phyloP scores from a whole-genome alignment of 2,888 invertebrate species.

The Calliopum simillimum region DNA sequence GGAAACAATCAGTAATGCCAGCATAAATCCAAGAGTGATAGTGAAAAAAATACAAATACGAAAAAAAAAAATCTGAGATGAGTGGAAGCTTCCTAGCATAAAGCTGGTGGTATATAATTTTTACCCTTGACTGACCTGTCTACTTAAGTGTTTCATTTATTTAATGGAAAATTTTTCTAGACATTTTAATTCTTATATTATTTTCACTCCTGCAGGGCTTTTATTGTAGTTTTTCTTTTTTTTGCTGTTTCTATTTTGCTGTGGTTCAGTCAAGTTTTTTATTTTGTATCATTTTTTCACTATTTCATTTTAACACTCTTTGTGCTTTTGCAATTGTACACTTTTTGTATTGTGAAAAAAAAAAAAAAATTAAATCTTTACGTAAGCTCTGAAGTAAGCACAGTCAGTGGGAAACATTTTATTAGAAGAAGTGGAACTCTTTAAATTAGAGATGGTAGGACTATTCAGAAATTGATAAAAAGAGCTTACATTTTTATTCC shows the following conservation, averaged over 20 bases:
- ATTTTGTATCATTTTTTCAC: background rate
- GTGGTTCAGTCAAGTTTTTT: background rate
- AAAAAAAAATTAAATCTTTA: conserved; percentile 8
- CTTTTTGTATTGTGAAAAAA: conserved; percentile 20
- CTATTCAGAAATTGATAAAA: no score
- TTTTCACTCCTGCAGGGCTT: background rate
- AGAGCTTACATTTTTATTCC: no score
- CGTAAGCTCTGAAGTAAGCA: background rate
- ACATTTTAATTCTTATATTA: conserved; percentile 27
- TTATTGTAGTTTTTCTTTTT: background rate
- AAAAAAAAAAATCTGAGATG: background rate
- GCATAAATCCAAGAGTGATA: background rate
- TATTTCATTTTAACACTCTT: background rate
- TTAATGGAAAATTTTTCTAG: conserved; percentile 25
- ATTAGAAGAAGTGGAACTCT: no score
- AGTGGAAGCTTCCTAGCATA: background rate
- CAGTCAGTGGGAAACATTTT: background rate
- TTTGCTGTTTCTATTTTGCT: background rate
- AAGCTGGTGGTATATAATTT: background rate
- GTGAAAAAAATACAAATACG: background rate
- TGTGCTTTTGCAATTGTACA: conserved; percentile 15
- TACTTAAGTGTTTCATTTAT: conserved; percentile 29
- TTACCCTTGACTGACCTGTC: conserved; percentile 30
- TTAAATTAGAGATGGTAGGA: no score
- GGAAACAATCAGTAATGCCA: background rate